Evolutionary conservation across 2,888 invertebrate genomes (phyloP).

Genomic region (Microctonus hyperodae): DNA sequence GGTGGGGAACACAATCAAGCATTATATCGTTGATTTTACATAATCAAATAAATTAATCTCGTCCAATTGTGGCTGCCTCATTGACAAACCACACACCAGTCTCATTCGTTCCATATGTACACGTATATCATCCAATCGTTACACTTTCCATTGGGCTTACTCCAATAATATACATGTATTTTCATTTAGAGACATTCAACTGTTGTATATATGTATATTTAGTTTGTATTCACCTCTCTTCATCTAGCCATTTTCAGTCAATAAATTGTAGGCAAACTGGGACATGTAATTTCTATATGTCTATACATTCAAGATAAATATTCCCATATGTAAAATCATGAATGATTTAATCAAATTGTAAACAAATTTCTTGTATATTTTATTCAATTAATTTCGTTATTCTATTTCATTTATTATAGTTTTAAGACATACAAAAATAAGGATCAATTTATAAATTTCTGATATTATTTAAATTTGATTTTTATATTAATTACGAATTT

Average conservation of each 20-base stretch:
- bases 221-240: slow-evolving; percentile 3
- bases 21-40: slow-evolving; percentile 43
- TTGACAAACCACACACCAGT: slow-evolving; percentile 6
- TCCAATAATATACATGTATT: not conserved
- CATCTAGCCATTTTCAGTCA: not conserved
- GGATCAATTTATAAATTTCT: not conserved
- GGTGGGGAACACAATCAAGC: slow-evolving; percentile 15
- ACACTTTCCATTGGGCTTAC: not conserved
- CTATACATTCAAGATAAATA: not conserved
- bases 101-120: not conserved
- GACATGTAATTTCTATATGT: not conserved
- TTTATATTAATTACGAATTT: no score
- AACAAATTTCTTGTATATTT: not conserved
- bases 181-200: not conserved
- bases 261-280: not conserved
- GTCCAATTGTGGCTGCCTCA: slow-evolving; percentile 31
- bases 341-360: not conserved
- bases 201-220: not conserved
- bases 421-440: not conserved
- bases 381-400: no score
- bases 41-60: slow-evolving; percentile 53
- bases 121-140: not conserved
- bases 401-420: not conserved
- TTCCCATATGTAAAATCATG: not conserved
- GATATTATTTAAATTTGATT: not conserved